A percentile compares a stretch with the other conserved stretches of the same genome.
Evolutionary conservation across 2,797 vertebrate species (phyloP).

Genomic region (Adrianichthys oophorus): DNA sequence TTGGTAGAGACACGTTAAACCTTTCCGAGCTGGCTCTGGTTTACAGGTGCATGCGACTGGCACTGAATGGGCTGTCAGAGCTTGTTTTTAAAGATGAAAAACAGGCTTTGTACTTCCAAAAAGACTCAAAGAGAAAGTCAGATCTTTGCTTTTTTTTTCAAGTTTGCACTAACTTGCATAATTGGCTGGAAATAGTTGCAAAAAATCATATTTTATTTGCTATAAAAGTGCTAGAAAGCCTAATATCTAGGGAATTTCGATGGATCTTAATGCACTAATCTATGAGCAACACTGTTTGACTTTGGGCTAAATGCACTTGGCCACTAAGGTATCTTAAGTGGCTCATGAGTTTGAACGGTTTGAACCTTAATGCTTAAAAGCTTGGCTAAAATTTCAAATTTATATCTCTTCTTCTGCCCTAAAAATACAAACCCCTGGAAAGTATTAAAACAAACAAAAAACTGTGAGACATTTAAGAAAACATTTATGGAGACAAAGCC

Average conservation of each 20-base stretch:
- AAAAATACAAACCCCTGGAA: conserved; percentile 61
- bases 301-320: conserved; percentile 28
- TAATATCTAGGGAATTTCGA: conserved; percentile 19
- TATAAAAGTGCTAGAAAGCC: conserved; percentile 7
- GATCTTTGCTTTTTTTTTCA: conserved; percentile 48
- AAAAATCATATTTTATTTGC: neutral
- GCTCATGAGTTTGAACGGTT: conserved; percentile 28
- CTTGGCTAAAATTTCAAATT: conserved; percentile 34
- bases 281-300: conserved; percentile 1
- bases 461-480: conserved; percentile 55
- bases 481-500: conserved; percentile 55
- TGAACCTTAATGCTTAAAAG: conserved; percentile 23
- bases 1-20: conserved; percentile 9
- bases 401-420: conserved; percentile 48
- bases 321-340: conserved; percentile 37
- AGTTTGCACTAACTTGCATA: neutral
- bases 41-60: conserved; percentile 52
- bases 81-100: conserved; percentile 46
- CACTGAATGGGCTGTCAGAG: conserved; percentile 46
- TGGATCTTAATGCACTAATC: conserved; percentile 32
- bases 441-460: conserved; percentile 62
- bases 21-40: conserved; percentile 27
- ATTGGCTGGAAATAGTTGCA: neutral
- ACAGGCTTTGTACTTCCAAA: conserved; percentile 43
- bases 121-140: conserved; percentile 42